These are phyloP conservation scores for Chelonoidis abingdonii DNA, from an alignment of 2,113 vertebrate species.

Conservation along the genomic window DNA sequence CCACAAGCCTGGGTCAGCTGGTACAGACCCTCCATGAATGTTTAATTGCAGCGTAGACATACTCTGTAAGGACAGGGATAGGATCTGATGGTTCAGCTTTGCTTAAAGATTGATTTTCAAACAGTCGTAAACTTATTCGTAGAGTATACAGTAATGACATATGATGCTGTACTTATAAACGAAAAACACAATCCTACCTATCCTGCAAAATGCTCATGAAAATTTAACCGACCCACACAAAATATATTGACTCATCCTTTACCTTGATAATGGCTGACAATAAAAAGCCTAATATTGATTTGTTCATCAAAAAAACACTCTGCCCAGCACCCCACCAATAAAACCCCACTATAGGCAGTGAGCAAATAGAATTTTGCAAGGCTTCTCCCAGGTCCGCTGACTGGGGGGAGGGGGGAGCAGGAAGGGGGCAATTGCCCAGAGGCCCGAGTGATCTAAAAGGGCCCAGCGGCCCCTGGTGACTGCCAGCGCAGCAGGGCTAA, in stretches of 20 bases:
- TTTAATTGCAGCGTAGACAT: not conserved
- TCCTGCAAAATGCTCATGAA: not conserved
- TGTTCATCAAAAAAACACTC: not conserved
- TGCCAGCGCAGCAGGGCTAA: too few relatives aligned
- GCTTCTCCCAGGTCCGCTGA: not conserved
- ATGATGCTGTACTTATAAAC: not conserved
- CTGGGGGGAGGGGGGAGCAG: rapidly evolving
- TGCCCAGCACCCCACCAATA: not conserved
- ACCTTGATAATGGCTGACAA: not conserved
- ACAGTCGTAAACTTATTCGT: not conserved
- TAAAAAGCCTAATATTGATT: not conserved
- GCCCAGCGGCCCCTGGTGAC: too few relatives aligned
- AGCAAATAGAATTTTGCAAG: not conserved
- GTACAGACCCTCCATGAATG: not conserved
- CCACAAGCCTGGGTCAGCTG: not conserved
- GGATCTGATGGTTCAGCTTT: not conserved
- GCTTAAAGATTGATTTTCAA: not conserved
- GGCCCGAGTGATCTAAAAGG: too few relatives aligned
- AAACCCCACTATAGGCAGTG: not conserved
- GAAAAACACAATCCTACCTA: not conserved
- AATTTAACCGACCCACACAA: not conserved
- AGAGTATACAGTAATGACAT: not conserved
- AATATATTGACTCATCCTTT: not conserved
- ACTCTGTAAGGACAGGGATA: not conserved
- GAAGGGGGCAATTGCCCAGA: too few relatives aligned